Conservation (phyloP, 2,888 invertebrate species). For the Torymus auratus region DNA sequence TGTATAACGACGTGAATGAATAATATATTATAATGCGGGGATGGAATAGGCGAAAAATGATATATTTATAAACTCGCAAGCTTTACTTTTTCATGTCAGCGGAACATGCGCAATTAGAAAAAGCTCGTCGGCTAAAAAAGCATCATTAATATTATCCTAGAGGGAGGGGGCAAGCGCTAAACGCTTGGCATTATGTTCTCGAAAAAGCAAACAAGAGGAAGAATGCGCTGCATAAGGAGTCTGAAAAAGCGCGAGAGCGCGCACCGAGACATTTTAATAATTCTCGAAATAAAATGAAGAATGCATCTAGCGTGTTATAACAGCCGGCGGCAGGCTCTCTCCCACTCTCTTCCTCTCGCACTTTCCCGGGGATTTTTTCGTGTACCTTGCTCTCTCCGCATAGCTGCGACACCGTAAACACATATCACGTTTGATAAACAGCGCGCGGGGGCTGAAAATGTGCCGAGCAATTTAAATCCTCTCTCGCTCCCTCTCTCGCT, state of each 20-base stretch:
- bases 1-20: too few species aligned
- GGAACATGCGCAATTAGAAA: not conserved
- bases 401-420: conserved; percentile 25
- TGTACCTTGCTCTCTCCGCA: not conserved
- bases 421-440: conserved; percentile 54
- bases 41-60: too few species aligned
- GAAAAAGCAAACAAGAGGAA: too few species aligned
- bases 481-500: conserved; percentile 8
- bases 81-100: not conserved
- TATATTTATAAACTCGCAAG: too few species aligned
- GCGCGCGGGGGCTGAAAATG: conserved; percentile 46
- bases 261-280: conserved; percentile 30
- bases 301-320: not conserved
- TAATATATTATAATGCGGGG: too few species aligned
- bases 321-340: not conserved
- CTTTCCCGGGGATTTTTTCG: not conserved
- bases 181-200: too few species aligned
- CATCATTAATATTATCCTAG: too few species aligned
- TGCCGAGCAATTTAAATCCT: conserved; percentile 54
- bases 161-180: too few species aligned
- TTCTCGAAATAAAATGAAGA: conserved; percentile 36
- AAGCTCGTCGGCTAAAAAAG: too few species aligned
- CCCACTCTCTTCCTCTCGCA: not conserved
- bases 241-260: not conserved
- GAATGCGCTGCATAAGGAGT: not conserved